A percentile compares a stretch with the other conserved stretches of the same genome.
phyloP scores from a whole-genome alignment of 2,797 vertebrate genomes.

The Galago senegalensis region DNA sequence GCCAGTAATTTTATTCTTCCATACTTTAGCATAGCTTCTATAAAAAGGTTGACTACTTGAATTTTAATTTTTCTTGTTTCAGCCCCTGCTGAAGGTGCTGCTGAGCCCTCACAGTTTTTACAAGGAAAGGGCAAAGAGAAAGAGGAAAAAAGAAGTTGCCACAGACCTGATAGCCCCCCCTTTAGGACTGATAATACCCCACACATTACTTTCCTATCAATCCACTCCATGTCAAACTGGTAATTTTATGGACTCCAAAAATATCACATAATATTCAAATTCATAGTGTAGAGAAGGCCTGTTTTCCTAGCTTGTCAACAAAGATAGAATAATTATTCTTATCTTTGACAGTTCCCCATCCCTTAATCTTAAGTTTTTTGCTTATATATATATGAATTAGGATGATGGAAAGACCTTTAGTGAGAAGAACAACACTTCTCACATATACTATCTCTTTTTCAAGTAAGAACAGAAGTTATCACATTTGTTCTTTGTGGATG shows the following conservation, averaged over 20 bases:
- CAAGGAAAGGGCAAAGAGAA: not conserved
- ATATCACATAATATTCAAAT: not conserved
- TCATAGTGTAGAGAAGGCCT: not conserved
- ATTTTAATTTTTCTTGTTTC: slow-evolving; percentile 23
- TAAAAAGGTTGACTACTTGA: not conserved
- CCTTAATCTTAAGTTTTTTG: not conserved
- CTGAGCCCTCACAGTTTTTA: not conserved
- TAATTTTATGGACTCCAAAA: not conserved
- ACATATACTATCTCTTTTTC: slow-evolving; percentile 64
- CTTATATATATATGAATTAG: not conserved
- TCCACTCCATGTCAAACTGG: not conserved
- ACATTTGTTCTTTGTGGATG: slow-evolving; percentile 94
- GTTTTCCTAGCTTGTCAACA: not conserved
- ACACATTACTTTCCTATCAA: not conserved
- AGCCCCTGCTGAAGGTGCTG: not conserved
- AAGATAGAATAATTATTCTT: not conserved
- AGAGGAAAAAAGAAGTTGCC: not conserved
- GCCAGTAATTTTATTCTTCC: not conserved
- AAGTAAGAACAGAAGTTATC: slow-evolving; percentile 93
- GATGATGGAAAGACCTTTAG: not conserved
- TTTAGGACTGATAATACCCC: not conserved
- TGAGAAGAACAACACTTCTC: not conserved
- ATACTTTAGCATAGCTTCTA: not conserved
- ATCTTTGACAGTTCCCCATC: not conserved
- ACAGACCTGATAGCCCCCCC: not conserved